phyloP scores from a whole-genome alignment of 1,140 invertebrate species.

The Varroa destructor region DNA sequence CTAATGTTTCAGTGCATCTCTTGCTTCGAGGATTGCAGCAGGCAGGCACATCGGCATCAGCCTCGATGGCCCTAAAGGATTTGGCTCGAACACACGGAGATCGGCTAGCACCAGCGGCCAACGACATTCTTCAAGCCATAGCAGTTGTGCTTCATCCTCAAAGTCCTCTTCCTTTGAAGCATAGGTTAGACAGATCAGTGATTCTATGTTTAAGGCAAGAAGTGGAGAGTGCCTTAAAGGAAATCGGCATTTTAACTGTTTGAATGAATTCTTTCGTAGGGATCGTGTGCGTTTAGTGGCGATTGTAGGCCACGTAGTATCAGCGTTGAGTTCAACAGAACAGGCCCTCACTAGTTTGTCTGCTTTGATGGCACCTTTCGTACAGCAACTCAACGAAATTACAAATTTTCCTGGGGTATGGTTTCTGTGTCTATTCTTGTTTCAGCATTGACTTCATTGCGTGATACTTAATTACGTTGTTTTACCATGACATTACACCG shows the following conservation, averaged over 20 bases:
- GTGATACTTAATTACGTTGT: too few species aligned
- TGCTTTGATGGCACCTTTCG: slow-evolving; percentile 16
- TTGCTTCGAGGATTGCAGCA: slow-evolving; percentile 9
- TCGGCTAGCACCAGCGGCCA: slow-evolving; percentile 8
- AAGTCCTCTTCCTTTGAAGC: slow-evolving; percentile 19
- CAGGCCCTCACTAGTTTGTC: background rate
- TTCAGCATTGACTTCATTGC: background rate
- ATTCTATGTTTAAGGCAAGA: background rate
- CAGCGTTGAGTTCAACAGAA: slow-evolving; percentile 7
- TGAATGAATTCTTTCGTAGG: background rate
- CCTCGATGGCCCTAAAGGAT: slow-evolving; percentile 23
- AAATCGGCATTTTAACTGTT: background rate
- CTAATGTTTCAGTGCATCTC: slow-evolving; percentile 10
- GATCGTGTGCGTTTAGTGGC: slow-evolving; percentile 19
- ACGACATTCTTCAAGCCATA: slow-evolving; percentile 24
- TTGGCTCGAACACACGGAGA: slow-evolving; percentile 18
- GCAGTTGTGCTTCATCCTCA: slow-evolving; percentile 19
- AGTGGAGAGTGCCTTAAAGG: background rate
- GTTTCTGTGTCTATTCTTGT: background rate
- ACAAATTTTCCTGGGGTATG: background rate
- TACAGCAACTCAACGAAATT: slow-evolving; percentile 7
- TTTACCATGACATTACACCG: too few species aligned
- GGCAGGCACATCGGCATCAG: background rate
- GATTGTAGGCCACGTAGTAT: slow-evolving; percentile 19
- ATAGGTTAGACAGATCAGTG: slow-evolving; percentile 1